Percentiles rank a stretch among this genome's conserved stretches.
phyloP scores from a whole-genome alignment of 2,113 vertebrate genomes.

The Etia nguti region DNA sequence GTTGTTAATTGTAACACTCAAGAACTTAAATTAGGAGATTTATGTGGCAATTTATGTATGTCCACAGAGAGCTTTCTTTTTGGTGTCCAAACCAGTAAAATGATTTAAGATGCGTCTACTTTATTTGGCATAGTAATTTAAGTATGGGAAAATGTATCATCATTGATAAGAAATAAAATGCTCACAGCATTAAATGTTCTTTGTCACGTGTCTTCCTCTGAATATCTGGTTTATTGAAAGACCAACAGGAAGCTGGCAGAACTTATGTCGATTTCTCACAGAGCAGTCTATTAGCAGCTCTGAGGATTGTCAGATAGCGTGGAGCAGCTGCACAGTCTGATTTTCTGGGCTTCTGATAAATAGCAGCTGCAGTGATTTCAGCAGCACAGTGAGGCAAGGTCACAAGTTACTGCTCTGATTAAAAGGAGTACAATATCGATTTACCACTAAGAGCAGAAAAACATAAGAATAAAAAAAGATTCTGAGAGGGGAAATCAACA shows the following conservation, averaged over 20 bases:
- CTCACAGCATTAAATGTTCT: neutral
- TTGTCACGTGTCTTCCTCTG: neutral
- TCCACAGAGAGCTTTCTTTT: neutral
- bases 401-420: neutral
- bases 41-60: neutral
- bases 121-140: neutral
- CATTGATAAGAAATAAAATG: neutral
- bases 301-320: neutral
- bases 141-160: neutral
- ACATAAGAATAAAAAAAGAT: neutral
- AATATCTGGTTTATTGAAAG: neutral
- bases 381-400: neutral
- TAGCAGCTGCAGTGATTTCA: slow-evolving; percentile 20
- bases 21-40: neutral
- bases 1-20: neutral
- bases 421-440: slow-evolving; percentile 4
- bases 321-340: neutral
- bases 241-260: neutral
- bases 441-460: neutral
- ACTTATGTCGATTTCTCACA: neutral
- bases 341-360: neutral
- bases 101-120: neutral
- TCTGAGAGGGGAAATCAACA: neutral
- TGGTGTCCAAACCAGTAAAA: neutral
- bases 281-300: neutral